Evolutionary conservation across 1,140 invertebrate genomes (phyloP).

Genomic region (Drosophila seguyi): DNA sequence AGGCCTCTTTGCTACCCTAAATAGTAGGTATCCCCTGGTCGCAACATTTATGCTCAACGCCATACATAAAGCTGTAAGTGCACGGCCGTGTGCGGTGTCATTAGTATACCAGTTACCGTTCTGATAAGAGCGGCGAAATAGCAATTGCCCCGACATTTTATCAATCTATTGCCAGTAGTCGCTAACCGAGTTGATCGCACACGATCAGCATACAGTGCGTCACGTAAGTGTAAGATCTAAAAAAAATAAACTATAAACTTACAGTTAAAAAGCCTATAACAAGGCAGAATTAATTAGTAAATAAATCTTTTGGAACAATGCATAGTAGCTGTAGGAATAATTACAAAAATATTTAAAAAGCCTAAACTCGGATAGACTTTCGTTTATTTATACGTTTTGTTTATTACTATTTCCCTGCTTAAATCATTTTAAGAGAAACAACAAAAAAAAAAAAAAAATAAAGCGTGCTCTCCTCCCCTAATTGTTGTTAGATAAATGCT

Average conservation of each 20-base stretch:
- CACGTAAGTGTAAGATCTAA: not conserved
- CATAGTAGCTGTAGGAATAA: not conserved
- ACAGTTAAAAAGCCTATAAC: too few relatives aligned
- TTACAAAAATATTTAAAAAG: not conserved
- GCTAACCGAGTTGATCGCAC: slow-evolving; percentile 20
- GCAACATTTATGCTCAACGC: not conserved
- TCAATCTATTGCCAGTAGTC: slow-evolving; percentile 66
- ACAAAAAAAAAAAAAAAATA: not conserved
- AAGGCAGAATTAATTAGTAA: not conserved
- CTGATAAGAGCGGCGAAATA: slow-evolving; percentile 63
- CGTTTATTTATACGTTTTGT: not conserved
- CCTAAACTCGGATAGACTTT: not conserved
- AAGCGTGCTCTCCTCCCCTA: slow-evolving; percentile 5
- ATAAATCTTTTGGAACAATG: not conserved
- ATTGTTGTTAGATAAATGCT: slow-evolving; percentile 13
- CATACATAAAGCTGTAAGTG: slow-evolving; percentile 3
- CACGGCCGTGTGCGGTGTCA: slow-evolving; percentile 32
- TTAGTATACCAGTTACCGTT: slow-evolving; percentile 52
- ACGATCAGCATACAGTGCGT: slow-evolving; percentile 5
- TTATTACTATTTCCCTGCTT: not conserved
- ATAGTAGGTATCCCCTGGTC: not conserved
- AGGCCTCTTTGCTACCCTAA: not conserved
- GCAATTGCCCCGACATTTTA: slow-evolving; percentile 63
- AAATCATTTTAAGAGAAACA: slow-evolving; percentile 1
- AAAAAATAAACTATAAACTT: not conserved